These are phyloP conservation scores for Perccottus glenii DNA, from an alignment of 2,113 vertebrate species.

Conservation along the genomic window DNA sequence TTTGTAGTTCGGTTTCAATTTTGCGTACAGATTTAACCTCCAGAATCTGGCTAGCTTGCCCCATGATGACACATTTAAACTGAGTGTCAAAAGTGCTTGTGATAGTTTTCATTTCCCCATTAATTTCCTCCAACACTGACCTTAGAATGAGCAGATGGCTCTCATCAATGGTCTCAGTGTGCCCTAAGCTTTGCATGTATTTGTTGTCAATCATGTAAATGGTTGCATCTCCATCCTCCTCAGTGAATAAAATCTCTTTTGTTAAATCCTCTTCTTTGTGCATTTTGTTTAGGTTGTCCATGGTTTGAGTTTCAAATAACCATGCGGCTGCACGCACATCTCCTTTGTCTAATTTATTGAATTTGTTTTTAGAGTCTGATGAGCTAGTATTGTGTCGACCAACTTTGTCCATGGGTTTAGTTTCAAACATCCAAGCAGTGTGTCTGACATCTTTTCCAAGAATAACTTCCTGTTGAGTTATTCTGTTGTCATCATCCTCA, in stretches of 20 bases:
- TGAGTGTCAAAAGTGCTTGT: constrained; percentile 87
- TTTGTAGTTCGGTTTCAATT: constrained; percentile 84
- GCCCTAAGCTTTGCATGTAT: constrained; percentile 80
- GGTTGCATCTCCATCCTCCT: constrained; percentile 83
- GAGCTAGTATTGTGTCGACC: constrained; percentile 49
- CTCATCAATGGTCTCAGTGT: constrained; percentile 84
- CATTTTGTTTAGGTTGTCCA: constrained; percentile 85
- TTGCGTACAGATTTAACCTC: constrained; percentile 85
- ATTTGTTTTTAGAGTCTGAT: constrained; percentile 72
- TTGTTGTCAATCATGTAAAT: constrained; percentile 87
- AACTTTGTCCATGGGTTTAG: constrained; percentile 79
- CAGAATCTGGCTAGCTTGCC: constrained; percentile 82
- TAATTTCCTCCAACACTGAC: constrained; percentile 86
- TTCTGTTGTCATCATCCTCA: constrained; percentile 69
- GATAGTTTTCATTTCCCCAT: constrained; percentile 82
- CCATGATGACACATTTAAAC: constrained; percentile 85
- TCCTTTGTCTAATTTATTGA: constrained; percentile 81
- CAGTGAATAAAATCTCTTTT: constrained; percentile 74
- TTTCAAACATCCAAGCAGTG: constrained; percentile 90
- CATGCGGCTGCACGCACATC: constrained; percentile 78
- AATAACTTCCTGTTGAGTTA: constrained; percentile 82
- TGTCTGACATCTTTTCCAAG: constrained; percentile 83
- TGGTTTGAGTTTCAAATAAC: constrained; percentile 86
- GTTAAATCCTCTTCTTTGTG: constrained; percentile 74
- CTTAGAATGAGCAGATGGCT: constrained; percentile 82